Conservation (phyloP, 2,888 invertebrate species). For the Trachelus troglodyta region DNA sequence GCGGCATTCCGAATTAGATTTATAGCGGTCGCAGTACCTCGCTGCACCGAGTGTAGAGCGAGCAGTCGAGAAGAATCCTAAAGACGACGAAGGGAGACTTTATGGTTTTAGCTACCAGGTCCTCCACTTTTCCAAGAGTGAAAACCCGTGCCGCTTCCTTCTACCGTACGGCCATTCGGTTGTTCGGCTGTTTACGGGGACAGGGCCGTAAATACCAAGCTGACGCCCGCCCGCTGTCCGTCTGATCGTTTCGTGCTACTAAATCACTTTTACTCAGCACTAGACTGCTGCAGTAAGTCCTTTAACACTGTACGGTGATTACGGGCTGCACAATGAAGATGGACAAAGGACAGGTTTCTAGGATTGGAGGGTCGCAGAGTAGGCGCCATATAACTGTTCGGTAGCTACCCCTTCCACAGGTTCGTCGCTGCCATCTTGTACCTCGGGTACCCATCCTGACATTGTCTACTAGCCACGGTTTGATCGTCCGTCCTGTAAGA, state of each 20-base stretch:
- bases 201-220: conserved; percentile 35
- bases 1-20: conserved; percentile 39
- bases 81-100: background rate
- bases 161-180: background rate
- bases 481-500: background rate
- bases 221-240: conserved; percentile 27
- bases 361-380: background rate
- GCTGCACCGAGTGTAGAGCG: background rate
- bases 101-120: background rate
- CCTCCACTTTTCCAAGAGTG: background rate
- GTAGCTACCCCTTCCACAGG: background rate
- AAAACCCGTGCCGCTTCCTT: background rate
- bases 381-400: background rate
- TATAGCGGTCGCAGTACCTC: conserved; percentile 22
- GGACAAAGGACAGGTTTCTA: conserved; percentile 29
- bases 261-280: conserved; percentile 37
- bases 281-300: conserved; percentile 20
- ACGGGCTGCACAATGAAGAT: conserved; percentile 34
- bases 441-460: background rate
- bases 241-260: conserved; percentile 34
- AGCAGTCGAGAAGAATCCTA: background rate
- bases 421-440: background rate
- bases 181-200: conserved; percentile 4
- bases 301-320: conserved; percentile 28
- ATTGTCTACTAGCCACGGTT: background rate